These are phyloP conservation scores for Polydrusus cervinus DNA, from an alignment of 2,888 invertebrate species.

Conservation along the genomic window DNA sequence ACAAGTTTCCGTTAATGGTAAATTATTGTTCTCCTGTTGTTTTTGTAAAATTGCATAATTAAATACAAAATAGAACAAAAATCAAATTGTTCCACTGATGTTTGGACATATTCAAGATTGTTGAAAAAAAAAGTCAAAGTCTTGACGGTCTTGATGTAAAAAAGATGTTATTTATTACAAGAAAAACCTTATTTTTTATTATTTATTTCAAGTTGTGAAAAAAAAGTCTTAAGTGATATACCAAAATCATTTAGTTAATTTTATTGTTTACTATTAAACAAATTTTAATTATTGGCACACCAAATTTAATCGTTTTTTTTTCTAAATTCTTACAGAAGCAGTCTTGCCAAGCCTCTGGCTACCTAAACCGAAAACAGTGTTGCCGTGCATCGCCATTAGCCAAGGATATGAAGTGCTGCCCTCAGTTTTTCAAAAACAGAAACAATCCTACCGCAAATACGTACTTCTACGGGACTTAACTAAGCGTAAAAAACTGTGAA, in stretches of 20 bases:
- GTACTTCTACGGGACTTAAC: slow-evolving; percentile 63
- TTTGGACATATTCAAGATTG: too few relatives aligned
- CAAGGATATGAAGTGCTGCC: slow-evolving; percentile 34
- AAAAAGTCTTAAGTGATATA: too few relatives aligned
- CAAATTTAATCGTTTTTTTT: slow-evolving; percentile 53
- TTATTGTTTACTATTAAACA: not conserved
- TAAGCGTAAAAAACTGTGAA: slow-evolving; percentile 62
- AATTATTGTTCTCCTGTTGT: too few relatives aligned
- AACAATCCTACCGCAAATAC: slow-evolving; percentile 60
- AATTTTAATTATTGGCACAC: not conserved
- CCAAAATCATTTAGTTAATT: too few relatives aligned
- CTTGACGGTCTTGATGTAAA: not conserved
- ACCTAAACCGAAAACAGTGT: slow-evolving; percentile 66
- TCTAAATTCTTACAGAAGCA: slow-evolving; percentile 68
- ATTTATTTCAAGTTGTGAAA: too few relatives aligned
- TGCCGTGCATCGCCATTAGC: slow-evolving; percentile 56
- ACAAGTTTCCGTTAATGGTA: not conserved
- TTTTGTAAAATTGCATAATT: too few relatives aligned
- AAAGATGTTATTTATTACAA: too few relatives aligned
- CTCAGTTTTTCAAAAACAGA: slow-evolving; percentile 21
- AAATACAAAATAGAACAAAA: too few relatives aligned
- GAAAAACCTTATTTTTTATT: too few relatives aligned
- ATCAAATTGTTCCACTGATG: too few relatives aligned
- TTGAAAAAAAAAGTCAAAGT: not conserved
- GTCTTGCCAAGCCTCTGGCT: slow-evolving; percentile 66